Evolutionary conservation across 2,113 vertebrate genomes (phyloP), one percentile per base, ranked within the genome.

Genomic region (Jacana jacana): DNA sequence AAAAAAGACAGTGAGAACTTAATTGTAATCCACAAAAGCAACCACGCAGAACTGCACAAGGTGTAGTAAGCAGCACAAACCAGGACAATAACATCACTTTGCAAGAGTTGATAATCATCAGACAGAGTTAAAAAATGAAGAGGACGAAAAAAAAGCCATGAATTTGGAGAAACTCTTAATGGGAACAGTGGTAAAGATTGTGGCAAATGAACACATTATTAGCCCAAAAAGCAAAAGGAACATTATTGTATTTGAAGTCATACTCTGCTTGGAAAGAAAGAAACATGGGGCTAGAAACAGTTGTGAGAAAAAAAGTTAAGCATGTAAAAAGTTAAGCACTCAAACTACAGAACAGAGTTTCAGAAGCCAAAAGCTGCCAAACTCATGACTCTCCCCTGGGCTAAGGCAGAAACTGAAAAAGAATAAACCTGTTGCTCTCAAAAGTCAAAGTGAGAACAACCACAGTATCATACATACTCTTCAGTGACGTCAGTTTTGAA

Each of bases 301-400:
- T 5, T 83, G 20, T 35, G 10, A 95, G 52, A 13, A 70, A 81
- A 91, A 68, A 66, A 30, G 4, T 28, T 81, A 84, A 17, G 9
- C 25, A n/a, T n/a, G n/a, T n/a, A n/a, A n/a, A n/a, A n/a, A n/a
- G n/a, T n/a, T n/a, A n/a, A 95, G 48, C 11, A 46, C 42, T 42
- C 37, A 58, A 66, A 76, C 23, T 46, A 33, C 19, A 64, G 19
- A 91, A 63, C 10, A 76, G 3, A 37, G 9, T 28, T 76, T 66
- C 25, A 42, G 35, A 61, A 86, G 9, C 13, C 19, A 64, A 80
- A 83, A 85, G 19, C 11, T 20, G 1, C 16, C 11, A 2, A 65
- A 82, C 13, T 76, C 70, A 44, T 0, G 0, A 35, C 12, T 60
- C 24, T 46, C 17, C 31, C 42, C 51, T 51, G 25, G 3, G 3